Evolutionary conservation across 2,888 invertebrate species (phyloP), one percentile per base, ranked within the genome.

Genomic region (Euplagia quadripunctaria): DNA sequence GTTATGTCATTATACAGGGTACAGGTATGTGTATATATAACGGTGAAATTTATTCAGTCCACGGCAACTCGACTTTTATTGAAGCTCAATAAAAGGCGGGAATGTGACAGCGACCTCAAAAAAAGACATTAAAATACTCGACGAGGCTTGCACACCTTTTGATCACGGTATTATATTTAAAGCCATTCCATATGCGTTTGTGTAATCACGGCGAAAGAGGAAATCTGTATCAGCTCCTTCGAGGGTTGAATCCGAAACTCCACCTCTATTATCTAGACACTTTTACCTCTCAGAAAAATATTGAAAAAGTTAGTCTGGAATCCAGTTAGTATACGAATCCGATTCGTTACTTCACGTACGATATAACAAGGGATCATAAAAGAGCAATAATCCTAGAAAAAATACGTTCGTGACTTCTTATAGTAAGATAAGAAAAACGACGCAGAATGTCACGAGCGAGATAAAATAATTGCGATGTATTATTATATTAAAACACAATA

Each of bases 111-210:
- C 75, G 81, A 87, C 85, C 82, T 84, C 79, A 85, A 85, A 87
- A 81, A 85, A 84, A 85, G 70, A 82, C 84, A 87, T 86, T 86
- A 87, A 86, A 88, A 89, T 89, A 88, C 89, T 89, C 83, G 80
- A 78, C 74, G 76, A 86, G 81, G 80, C 78, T 83, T 80, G 74
- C 82, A 82, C 80, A 82, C 79, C 88, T 88, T 91, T 91, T 91
- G 88, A 90, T 90, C 88, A 88, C 82, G 80, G 82, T 85, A 84
- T 82, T 80, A 75, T 79, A 81, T 82, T 83, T 86, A 81, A 85
- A 85, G 84, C 83, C 83, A 83, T 87, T 87, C 85, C 85, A 85
- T 82, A 88, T 88, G 86, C 91, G 90, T 91, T 92, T 91, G 90
- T 88, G 87, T 90, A 93, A 92, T 91, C 90, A 92, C 83, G 12